A percentile compares a stretch with the other conserved stretches of the same genome.
These are phyloP conservation scores for Agrotis ipsilon DNA, from an alignment of 2,888 invertebrate species.

Conservation along the genomic window DNA sequence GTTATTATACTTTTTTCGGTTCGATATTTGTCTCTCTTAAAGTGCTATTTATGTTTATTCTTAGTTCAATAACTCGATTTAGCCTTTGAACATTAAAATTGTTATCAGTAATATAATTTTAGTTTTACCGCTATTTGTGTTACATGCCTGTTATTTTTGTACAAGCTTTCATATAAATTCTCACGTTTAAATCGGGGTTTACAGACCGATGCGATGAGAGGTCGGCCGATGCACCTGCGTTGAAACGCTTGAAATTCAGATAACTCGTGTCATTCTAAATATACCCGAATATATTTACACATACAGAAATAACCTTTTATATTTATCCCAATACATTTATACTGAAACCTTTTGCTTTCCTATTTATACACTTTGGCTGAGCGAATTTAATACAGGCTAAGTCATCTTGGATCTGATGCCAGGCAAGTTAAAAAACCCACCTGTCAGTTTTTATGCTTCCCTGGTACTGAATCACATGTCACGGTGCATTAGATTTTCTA, in stretches of 20 bases:
- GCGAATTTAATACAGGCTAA: constrained; percentile 48
- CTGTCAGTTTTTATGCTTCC: constrained; percentile 55
- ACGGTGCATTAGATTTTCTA: constrained; percentile 54
- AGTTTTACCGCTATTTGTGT: constrained; percentile 23
- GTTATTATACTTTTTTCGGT: background rate
- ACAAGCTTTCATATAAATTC: constrained; percentile 34
- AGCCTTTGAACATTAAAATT: too few relatives aligned
- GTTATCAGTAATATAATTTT: constrained; percentile 9
- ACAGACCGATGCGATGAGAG: constrained; percentile 55
- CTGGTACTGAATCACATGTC: constrained; percentile 54
- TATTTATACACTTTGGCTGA: constrained; percentile 47
- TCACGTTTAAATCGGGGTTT: constrained; percentile 43
- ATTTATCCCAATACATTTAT: constrained; percentile 60
- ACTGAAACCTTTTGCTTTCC: constrained; percentile 45
- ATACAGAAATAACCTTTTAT: constrained; percentile 58
- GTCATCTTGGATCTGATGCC: constrained; percentile 46
- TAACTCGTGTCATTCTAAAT: constrained; percentile 68
- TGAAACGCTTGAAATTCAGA: constrained; percentile 61
- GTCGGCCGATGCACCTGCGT: constrained; percentile 60
- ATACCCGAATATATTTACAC: constrained; percentile 61
- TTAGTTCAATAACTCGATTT: background rate
- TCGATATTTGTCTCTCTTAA: background rate
- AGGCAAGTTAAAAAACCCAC: constrained; percentile 57
- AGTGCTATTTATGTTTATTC: background rate
- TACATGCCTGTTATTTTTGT: constrained; percentile 41